Evolutionary conservation across 1,140 invertebrate genomes (phyloP), one percentile per base, ranked within the genome.

Genomic region (Aphelenchoides besseyi): DNA sequence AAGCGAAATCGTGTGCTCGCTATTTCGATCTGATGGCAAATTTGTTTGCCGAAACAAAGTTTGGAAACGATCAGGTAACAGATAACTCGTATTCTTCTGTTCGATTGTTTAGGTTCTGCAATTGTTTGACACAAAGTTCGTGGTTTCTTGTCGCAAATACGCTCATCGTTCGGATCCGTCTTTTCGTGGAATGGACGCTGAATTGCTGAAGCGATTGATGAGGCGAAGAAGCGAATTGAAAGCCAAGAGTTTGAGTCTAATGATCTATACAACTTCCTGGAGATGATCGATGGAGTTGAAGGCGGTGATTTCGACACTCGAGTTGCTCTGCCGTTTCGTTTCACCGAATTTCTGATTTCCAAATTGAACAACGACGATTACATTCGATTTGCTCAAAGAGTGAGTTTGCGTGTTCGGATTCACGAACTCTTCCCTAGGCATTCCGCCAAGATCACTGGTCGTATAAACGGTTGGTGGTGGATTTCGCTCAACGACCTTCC

Each of bases 271-370:
- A 16, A 16, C 16, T 53, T 61, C 57, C 16, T 61, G 12, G 41
- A 18, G 16, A 12, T 61, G 16, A 12, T 61, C 57, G 57, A 61
- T 18, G 57, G 12, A 18, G 41, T 53, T 12, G 57, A 61, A 53
- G 57, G 57, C 16, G 57, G 57, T 18, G 57, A 61, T 18, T 61
- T 61, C 57, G 57, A 61, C 57, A 61, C 57, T 12, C 16, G 41
- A 16, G 57, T 61, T 16, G 57, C 16, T 18, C 16, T 53, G 16
- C 57, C 57, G 12, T 12, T 18, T 9, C 16, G 57, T 16, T 61
- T 61, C 41, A n/a, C 57, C 16, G 57, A 61, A 18, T 61, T 61
- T 53, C 57, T 61, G 16, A 16, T 61, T 16, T 12, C 16, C 57
- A 12, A 53, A 16, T 53, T 61, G 57, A 18, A 61, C 16, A 18